Evolutionary conservation across 1,140 invertebrate species (phyloP).

Genomic region (Scaptomyza montana): DNA sequence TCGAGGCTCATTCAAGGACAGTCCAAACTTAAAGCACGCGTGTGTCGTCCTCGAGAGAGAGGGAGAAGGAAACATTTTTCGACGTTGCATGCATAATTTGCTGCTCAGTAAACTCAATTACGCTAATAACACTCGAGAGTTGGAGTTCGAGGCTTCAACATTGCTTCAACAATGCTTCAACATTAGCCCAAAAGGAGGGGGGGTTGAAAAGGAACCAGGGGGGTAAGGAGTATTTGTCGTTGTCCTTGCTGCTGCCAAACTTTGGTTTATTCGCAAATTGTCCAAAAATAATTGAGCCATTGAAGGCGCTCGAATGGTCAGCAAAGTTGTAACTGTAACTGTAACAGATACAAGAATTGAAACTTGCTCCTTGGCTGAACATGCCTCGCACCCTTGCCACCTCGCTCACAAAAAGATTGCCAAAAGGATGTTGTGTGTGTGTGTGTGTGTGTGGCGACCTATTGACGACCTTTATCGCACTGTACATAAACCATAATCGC

Average conservation of each 20-base stretch:
- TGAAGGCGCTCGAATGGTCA: constrained; percentile 77
- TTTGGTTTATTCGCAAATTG: constrained; percentile 57
- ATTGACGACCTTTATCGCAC: constrained; percentile 79
- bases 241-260: constrained; percentile 42
- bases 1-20: not conserved
- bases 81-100: constrained; percentile 50
- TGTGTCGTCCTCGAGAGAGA: no score
- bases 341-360: constrained; percentile 59
- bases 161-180: constrained; percentile 11
- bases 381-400: not conserved
- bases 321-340: constrained; percentile 61
- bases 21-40: not conserved
- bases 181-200: not conserved
- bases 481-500: constrained; percentile 81
- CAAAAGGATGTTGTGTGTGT: constrained; percentile 24
- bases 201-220: no score
- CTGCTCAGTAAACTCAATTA: constrained; percentile 43
- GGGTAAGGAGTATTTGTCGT: not conserved
- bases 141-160: constrained; percentile 16
- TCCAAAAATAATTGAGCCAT: constrained; percentile 76
- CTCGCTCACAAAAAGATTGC: constrained; percentile 24
- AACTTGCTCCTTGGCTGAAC: constrained; percentile 59
- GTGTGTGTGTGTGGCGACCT: constrained; percentile 57
- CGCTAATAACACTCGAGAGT: constrained; percentile 44
- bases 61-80: not conserved